Base-by-base conservation (phyloP, 2,797 vertebrate genomes). In the Parotocinclus haroldoi region DNA sequence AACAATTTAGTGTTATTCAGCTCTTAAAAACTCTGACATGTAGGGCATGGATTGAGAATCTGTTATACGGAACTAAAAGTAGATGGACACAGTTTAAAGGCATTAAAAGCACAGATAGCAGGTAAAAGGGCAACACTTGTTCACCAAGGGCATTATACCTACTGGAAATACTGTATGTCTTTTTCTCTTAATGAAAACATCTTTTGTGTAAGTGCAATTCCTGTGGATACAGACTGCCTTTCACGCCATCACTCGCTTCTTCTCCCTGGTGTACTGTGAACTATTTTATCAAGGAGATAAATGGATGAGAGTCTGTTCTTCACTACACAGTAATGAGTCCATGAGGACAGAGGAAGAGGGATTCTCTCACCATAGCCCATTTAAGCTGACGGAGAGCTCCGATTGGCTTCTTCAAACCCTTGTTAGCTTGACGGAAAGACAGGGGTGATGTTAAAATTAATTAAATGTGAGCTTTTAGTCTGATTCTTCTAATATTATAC, bases 331-430 rank as follows among this genome's bases (percentile, higher is more conserved):
- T 65, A 65, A 78, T 63, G 73, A 78, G 76, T 62, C 71, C 68
- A 64, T 76, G 66, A 74, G 67, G 57, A 63, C 57, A 36, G 52
- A 54, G 57, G 66, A 55, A 54, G 59, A 78, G 70, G 55, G 64
- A 61, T 80, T 52, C 14, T 73, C 54, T 53, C 40, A 57, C 49
- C 11, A 40, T 68, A 66, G 74, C 60, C 64, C 72, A 71, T 76
- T 76, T 85, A 80, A 80, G 69, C 63, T 63, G 64, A 85, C 27
- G 27, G 27, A 27, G 86, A 75, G 74, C 77, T 78, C 73, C 73
- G 73, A 75, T 76, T 77, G 80, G 68, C 71, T 74, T 69, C 74
- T 77, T 75, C 74, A 71, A 79, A 84, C 83, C 75, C 68, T 76
- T 79, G 80, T 82, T 87, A 80, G 77, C 81, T 76, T 79, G 62